Conservation (phyloP, 2,888 invertebrate species). For the Eudiplozoon nipponicum region DNA sequence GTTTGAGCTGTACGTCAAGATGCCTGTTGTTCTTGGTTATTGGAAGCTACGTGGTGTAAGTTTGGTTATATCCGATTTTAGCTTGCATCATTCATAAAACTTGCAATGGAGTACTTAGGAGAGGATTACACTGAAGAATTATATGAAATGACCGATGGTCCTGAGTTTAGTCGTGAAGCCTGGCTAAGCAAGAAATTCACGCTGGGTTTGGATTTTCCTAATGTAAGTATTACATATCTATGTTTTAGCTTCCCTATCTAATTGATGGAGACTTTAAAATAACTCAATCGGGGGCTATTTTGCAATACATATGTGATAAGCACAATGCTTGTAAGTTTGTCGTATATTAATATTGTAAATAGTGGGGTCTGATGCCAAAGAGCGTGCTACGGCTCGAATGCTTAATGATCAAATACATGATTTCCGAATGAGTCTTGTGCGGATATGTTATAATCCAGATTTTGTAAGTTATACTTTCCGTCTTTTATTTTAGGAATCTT, state of each 20-base stretch:
- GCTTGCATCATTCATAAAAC: too few species aligned
- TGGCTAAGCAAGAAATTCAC: constrained; percentile 8
- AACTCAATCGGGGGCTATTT: background rate
- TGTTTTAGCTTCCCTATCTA: background rate
- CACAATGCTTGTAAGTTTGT: background rate
- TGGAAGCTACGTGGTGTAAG: too few species aligned
- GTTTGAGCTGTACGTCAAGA: too few species aligned
- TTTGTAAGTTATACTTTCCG: background rate
- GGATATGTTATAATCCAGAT: background rate
- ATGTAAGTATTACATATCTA: constrained; percentile 3
- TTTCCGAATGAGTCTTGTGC: background rate
- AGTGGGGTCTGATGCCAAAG: background rate
- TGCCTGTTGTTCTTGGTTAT: too few species aligned
- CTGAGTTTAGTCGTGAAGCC: background rate
- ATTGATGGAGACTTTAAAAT: background rate
- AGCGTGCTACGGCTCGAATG: background rate
- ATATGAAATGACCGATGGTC: too few species aligned
- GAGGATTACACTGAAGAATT: too few species aligned
- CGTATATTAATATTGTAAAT: too few species aligned
- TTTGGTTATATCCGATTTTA: too few species aligned
- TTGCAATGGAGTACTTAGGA: too few species aligned
- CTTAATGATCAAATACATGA: background rate
- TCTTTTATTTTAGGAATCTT: too few species aligned
- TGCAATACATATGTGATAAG: background rate
- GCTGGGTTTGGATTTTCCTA: constrained; percentile 5